Evolutionary conservation across 1,140 invertebrate species (phyloP).

Genomic region (Trachymyrmex cornetzi): DNA sequence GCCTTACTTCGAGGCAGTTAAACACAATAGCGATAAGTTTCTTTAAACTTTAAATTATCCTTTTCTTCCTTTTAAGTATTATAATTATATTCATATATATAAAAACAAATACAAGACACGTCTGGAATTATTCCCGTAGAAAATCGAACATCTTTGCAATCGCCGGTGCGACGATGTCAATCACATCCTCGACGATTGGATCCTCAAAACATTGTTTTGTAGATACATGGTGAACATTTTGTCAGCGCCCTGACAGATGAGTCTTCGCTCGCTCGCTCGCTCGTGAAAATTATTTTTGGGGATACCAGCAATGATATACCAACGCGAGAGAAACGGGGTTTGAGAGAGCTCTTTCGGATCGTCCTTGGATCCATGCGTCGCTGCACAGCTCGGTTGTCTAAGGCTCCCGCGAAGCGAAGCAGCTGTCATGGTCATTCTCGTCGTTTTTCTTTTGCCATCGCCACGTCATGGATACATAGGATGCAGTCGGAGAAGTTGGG

Average conservation of each 20-base stretch:
- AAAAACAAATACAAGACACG: background rate
- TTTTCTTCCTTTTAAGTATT: background rate
- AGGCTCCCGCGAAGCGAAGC: constrained; percentile 52
- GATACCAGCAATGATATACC: constrained; percentile 26
- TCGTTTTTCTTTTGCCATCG: constrained; percentile 29
- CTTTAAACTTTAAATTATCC: background rate
- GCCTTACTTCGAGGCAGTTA: background rate
- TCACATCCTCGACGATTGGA: background rate
- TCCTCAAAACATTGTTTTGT: constrained; percentile 13
- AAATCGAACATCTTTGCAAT: background rate
- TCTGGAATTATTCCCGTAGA: background rate
- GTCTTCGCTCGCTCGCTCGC: background rate
- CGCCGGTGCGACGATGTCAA: background rate
- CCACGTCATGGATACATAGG: background rate
- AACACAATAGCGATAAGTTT: background rate
- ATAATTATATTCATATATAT: background rate
- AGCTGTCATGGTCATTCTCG: constrained; percentile 68
- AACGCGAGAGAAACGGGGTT: background rate
- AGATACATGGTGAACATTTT: background rate
- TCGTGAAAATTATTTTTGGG: constrained; percentile 49
- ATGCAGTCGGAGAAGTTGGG: background rate
- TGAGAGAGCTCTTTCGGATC: background rate
- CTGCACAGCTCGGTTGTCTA: constrained; percentile 59
- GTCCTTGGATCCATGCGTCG: constrained; percentile 43
- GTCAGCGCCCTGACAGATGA: background rate